These are phyloP conservation scores for Orbicella faveolata DNA, from an alignment of 64 coral and sea anemone genomes.

Conservation along the genomic window DNA sequence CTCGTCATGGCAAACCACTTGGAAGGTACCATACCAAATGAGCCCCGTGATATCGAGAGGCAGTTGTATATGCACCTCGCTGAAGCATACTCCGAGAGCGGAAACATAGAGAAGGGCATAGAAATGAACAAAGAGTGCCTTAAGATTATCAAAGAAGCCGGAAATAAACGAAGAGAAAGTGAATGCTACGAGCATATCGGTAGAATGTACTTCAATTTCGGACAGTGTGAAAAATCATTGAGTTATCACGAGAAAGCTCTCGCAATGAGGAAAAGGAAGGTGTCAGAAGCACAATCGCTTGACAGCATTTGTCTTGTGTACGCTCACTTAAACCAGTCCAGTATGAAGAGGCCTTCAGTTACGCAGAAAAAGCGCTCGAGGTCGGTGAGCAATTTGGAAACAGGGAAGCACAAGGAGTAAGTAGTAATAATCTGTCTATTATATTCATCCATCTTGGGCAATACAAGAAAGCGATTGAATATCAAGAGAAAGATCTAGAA, in stretches of 20 bases:
- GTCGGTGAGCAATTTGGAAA: background rate
- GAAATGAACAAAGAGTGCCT: background rate
- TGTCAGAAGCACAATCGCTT: background rate
- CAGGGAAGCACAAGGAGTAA: background rate
- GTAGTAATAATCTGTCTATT: background rate
- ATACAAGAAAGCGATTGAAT: constrained; percentile 7
- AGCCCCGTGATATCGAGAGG: background rate
- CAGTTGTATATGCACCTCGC: background rate
- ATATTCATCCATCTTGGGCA: background rate
- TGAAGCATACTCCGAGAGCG: background rate
- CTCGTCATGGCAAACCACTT: background rate
- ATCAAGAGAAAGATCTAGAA: background rate
- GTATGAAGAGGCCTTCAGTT: background rate
- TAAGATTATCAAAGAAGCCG: background rate
- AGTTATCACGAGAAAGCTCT: constrained; percentile 17
- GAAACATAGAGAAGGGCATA: background rate
- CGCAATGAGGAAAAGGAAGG: constrained; percentile 2
- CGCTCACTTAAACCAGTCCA: background rate
- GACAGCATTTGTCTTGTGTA: background rate
- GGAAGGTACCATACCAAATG: background rate
- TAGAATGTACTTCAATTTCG: background rate
- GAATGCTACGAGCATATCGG: background rate
- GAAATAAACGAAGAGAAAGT: background rate
- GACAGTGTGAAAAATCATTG: constrained; percentile 6
- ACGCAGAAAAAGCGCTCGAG: constrained; percentile 2